These are phyloP conservation scores for Eulemur rufifrons DNA, from an alignment of 2,113 vertebrate genomes.

Conservation along the genomic window DNA sequence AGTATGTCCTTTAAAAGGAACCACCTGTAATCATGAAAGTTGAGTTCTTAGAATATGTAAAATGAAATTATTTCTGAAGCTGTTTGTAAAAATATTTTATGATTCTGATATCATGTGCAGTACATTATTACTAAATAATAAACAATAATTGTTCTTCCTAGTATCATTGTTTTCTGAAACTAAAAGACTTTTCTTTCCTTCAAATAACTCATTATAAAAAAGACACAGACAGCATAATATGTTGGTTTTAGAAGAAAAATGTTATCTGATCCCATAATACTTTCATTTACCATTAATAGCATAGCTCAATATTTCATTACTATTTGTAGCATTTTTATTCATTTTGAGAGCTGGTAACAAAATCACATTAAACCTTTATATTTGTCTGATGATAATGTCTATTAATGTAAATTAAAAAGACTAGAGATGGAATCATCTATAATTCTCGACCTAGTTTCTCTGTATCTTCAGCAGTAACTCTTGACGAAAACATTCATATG, in stretches of 20 bases:
- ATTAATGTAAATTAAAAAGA: neutral
- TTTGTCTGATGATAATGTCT: neutral
- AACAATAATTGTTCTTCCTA: neutral
- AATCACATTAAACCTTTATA: neutral
- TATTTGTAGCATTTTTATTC: neutral
- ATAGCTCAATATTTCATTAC: neutral
- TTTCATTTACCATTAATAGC: neutral
- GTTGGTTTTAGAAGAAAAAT: neutral
- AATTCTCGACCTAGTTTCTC: neutral
- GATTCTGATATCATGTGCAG: neutral
- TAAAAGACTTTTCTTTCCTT: neutral
- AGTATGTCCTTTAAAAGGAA: neutral
- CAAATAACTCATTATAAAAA: neutral
- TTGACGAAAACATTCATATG: neutral
- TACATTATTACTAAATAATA: neutral
- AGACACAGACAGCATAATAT: neutral
- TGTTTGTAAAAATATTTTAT: neutral
- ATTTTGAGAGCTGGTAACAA: slow-evolving; percentile 18
- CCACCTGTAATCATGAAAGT: neutral
- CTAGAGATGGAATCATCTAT: neutral
- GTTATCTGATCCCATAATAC: neutral
- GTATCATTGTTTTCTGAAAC: slow-evolving; percentile 2
- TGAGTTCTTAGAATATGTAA: neutral
- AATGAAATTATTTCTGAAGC: slow-evolving; percentile 30
- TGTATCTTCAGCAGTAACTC: neutral